Percentiles rank a stretch among this genome's conserved stretches.
Evolutionary conservation across 1,140 invertebrate species (phyloP).

Genomic region (Asbolus verrucosus): DNA sequence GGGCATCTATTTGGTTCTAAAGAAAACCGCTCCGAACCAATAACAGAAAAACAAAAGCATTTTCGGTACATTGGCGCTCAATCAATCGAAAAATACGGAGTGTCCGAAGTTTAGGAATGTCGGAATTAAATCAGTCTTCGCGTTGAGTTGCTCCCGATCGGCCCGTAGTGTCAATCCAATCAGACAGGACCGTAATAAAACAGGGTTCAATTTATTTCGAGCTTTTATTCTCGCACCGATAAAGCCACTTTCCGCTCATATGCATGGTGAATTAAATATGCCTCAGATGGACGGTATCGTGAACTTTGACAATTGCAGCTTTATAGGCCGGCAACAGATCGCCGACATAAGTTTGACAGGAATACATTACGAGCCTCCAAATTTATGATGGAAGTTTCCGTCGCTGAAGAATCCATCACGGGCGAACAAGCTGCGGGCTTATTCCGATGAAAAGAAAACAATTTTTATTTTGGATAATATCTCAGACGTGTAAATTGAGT

Average conservation of each 20-base stretch:
- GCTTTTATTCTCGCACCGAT: constrained; percentile 14
- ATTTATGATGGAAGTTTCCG: constrained; percentile 23
- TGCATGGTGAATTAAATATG: background rate
- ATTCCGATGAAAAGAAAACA: background rate
- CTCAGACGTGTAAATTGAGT: background rate
- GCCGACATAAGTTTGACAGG: constrained; percentile 15
- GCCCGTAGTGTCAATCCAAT: constrained; percentile 40
- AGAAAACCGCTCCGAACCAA: constrained; percentile 30
- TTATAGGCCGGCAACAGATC: constrained; percentile 11
- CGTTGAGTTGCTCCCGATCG: constrained; percentile 19
- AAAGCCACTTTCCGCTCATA: background rate
- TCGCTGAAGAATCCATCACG: constrained; percentile 13
- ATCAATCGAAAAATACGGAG: constrained; percentile 43
- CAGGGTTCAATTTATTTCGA: too few species aligned
- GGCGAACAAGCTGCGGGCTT: background rate
- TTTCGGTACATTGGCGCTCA: constrained; percentile 41
- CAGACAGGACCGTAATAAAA: constrained; percentile 20
- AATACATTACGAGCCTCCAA: constrained; percentile 2
- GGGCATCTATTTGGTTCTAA: background rate
- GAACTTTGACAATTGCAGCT: too few species aligned
- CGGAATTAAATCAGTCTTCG: constrained; percentile 40
- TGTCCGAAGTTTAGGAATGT: constrained; percentile 46
- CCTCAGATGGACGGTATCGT: background rate
- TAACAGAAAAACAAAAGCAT: constrained; percentile 40
- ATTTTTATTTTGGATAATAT: background rate